These are phyloP conservation scores for Sebastes trivittatus DNA, from an alignment of 2,797 vertebrate species.

Conservation along the genomic window DNA sequence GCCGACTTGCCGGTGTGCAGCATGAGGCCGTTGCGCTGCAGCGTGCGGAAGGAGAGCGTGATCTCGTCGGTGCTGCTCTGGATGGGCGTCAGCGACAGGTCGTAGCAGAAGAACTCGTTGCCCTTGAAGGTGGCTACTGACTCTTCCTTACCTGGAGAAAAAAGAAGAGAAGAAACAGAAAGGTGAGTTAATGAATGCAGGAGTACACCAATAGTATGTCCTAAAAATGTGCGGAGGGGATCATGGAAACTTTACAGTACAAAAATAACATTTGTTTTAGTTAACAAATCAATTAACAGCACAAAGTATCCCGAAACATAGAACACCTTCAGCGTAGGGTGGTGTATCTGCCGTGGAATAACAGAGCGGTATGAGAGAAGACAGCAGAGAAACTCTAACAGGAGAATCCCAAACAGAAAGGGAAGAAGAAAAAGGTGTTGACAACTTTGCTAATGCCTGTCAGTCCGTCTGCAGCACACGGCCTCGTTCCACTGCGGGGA, in stretches of 20 bases:
- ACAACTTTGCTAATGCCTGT: constrained; percentile 44
- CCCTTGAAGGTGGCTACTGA: constrained; percentile 95
- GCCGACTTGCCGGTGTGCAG: constrained; percentile 96
- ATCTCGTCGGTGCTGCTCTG: constrained; percentile 98
- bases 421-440: constrained; percentile 13
- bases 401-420: not conserved
- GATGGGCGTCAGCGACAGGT: constrained; percentile 94
- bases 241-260: not conserved
- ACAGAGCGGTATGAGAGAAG: not conserved
- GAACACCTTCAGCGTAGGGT: not conserved
- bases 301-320: not conserved
- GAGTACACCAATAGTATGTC: not conserved
- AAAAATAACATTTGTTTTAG: not conserved
- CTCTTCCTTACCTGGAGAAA: constrained; percentile 87
- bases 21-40: constrained; percentile 94
- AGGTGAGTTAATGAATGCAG: not conserved
- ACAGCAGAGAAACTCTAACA: not conserved
- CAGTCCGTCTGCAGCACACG: constrained; percentile 41
- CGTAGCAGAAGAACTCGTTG: constrained; percentile 97
- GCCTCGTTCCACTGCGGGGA: constrained; percentile 40
- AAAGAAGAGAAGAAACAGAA: not conserved
- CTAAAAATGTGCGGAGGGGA: not conserved
- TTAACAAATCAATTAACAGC: not conserved
- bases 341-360: not conserved
- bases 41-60: constrained; percentile 93